Evolutionary conservation across 2,888 invertebrate species (phyloP).

Genomic region (Chymomyza amoena): DNA sequence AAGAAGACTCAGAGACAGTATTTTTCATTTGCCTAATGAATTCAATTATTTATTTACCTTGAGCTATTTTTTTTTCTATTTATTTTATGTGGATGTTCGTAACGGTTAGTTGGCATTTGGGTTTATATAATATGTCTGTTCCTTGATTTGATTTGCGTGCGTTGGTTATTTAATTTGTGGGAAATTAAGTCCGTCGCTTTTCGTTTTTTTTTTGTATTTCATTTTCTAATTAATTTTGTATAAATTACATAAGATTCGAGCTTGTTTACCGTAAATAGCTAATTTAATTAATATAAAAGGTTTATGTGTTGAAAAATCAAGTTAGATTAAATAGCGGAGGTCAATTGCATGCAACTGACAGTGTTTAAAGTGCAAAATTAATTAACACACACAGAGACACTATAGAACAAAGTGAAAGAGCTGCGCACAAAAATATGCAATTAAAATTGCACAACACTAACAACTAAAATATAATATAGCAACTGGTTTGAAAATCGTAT

Average conservation of each 20-base stretch:
- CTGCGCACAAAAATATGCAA: conserved; percentile 49
- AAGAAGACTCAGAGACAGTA: conserved; percentile 61
- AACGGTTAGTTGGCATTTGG: conserved; percentile 10
- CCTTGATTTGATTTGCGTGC: conserved; percentile 35
- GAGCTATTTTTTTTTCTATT: conserved; percentile 45
- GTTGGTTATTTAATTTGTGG: conserved; percentile 27
- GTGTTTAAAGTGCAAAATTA: conserved; percentile 64
- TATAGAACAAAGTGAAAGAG: conserved; percentile 4
- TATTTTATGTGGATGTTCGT: conserved; percentile 6
- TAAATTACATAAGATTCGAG: conserved; percentile 53
- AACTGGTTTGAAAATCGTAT: background rate
- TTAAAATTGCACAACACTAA: conserved; percentile 41
- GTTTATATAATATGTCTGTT: conserved; percentile 16
- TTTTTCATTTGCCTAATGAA: conserved; percentile 77
- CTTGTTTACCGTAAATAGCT: conserved; percentile 57
- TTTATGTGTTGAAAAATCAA: conserved; percentile 57
- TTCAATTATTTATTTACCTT: conserved; percentile 77
- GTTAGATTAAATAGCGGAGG: conserved; percentile 58
- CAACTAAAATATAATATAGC: background rate
- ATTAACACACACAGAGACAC: conserved; percentile 52
- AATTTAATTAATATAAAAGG: conserved; percentile 75
- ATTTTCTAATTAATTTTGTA: conserved; percentile 53
- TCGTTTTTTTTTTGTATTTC: background rate
- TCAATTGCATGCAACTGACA: conserved; percentile 62
- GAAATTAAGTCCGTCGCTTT: background rate